phyloP scores from a whole-genome alignment of 2,797 vertebrate species.

The Syngnathus acus region DNA sequence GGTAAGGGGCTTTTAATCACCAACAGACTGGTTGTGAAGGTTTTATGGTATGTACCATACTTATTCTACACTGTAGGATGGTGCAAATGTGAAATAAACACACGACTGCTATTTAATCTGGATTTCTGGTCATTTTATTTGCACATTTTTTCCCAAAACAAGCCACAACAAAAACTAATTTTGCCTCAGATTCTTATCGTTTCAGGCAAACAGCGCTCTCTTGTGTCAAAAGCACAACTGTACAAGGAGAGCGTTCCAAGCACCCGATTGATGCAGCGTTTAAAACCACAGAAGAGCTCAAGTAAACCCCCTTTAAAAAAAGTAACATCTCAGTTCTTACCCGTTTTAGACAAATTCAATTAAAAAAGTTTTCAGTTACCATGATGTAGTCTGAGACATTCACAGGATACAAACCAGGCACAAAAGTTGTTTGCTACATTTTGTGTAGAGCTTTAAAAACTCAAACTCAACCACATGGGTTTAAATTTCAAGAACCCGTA shows the following conservation, averaged over 20 bases:
- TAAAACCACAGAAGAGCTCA: conserved; percentile 18
- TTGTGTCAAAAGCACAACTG: conserved; percentile 43
- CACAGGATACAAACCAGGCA: conserved; percentile 1
- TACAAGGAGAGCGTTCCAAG: conserved; percentile 9
- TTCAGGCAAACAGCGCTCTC: conserved; percentile 54
- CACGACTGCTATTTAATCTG: not conserved
- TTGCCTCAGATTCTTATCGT: not conserved
- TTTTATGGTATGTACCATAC: not conserved
- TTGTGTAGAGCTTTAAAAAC: no score
- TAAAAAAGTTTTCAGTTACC: not conserved
- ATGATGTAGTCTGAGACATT: not conserved
- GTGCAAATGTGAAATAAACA: conserved; percentile 4
- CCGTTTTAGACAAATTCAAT: not conserved
- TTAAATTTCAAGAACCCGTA: not conserved
- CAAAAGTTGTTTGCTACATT: not conserved
- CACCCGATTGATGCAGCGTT: conserved; percentile 18
- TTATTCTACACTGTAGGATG: not conserved
- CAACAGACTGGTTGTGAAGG: no score
- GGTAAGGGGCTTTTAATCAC: no score
- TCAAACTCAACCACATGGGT: not conserved
- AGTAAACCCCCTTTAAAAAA: conserved; percentile 7
- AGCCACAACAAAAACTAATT: not conserved
- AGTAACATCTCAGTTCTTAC: not conserved
- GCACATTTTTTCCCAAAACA: not conserved
- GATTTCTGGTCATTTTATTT: conserved; percentile 1